A percentile compares a stretch with the other conserved stretches of the same genome.
These are phyloP conservation scores for Ctenomys sociabilis DNA, from an alignment of 2,113 vertebrate species.

Conservation along the genomic window DNA sequence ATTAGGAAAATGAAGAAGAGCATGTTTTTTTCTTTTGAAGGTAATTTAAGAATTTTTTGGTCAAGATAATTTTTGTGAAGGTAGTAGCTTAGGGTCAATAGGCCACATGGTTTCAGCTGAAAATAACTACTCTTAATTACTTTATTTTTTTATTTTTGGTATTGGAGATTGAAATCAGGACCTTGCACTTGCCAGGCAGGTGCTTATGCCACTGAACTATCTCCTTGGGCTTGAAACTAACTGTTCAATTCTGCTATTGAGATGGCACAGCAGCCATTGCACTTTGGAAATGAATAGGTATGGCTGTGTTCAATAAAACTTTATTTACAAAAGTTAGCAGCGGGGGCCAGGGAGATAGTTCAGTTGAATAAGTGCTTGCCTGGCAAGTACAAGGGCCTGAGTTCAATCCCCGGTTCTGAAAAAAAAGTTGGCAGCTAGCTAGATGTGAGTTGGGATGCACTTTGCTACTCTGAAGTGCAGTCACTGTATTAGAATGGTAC, in stretches of 20 bases:
- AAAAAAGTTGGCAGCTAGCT: background rate
- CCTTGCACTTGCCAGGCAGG: no score
- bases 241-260: background rate
- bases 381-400: no score
- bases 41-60: background rate
- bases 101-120: background rate
- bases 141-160: no score
- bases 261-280: background rate
- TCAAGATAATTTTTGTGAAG: background rate
- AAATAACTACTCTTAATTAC: background rate
- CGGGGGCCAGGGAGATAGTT: no score
- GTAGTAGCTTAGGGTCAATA: background rate
- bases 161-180: no score
- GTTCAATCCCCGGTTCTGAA: no score
- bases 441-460: background rate
- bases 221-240: background rate
- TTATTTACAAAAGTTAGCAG: slow-evolving; percentile 47
- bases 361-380: no score
- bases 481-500: background rate
- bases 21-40: background rate
- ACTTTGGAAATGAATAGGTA: slow-evolving; percentile 8
- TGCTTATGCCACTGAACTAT: no score
- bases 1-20: no score
- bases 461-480: background rate
- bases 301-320: slow-evolving; percentile 27